Percentiles rank a stretch among this genome's conserved stretches.
Conservation (phyloP, 2,113 vertebrate genomes). For the Gymnocephalus cernua region DNA sequence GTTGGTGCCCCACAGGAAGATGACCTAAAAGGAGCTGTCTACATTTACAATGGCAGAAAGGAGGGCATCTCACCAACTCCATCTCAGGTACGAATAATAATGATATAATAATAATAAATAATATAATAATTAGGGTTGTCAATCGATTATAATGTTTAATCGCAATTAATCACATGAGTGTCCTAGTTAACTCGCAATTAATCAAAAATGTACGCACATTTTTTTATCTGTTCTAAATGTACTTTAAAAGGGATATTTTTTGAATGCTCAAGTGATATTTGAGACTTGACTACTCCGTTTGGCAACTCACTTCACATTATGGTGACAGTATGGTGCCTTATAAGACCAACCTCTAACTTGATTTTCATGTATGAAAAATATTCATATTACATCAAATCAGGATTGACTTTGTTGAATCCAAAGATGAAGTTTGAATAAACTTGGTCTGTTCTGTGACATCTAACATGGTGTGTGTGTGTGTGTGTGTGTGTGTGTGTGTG, state of each 20-base stretch:
- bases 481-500: slow-evolving; percentile 26
- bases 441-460: neutral
- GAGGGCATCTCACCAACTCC: slow-evolving; percentile 70
- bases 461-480: neutral
- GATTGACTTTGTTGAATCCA: neutral
- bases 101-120: neutral
- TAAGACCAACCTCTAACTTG: neutral
- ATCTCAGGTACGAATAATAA: slow-evolving; percentile 68
- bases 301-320: too few relatives aligned
- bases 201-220: too few relatives aligned
- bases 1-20: slow-evolving; percentile 80
- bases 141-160: too few relatives aligned
- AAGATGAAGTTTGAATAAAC: neutral
- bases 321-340: neutral
- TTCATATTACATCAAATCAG: neutral
- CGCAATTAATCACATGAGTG: too few relatives aligned
- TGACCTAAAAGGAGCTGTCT: slow-evolving; percentile 75
- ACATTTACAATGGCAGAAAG: slow-evolving; percentile 77
- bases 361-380: neutral
- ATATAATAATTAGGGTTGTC: too few relatives aligned
- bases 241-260: too few relatives aligned
- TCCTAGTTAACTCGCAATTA: too few relatives aligned
- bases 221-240: too few relatives aligned
- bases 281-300: too few relatives aligned
- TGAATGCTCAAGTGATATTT: too few relatives aligned